Conservation (phyloP, 2,113 vertebrate genomes). For the Chiloscyllium plagiosum region DNA sequence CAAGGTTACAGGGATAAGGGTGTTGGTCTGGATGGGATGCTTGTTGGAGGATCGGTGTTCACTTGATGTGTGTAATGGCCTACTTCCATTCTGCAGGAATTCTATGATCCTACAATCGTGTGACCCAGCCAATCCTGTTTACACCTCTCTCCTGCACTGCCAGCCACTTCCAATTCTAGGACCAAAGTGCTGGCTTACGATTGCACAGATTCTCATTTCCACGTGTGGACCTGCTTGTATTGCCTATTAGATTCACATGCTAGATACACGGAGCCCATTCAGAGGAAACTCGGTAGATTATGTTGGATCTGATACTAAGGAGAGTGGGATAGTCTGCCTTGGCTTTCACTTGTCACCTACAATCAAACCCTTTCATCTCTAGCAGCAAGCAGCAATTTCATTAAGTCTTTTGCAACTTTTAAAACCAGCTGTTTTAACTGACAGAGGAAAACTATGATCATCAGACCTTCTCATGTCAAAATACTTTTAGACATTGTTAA, state of each 20-base stretch:
- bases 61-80: too few relatives aligned
- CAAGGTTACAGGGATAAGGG: too few relatives aligned
- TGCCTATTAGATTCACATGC: not conserved
- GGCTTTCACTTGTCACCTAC: too few relatives aligned
- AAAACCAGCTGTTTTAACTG: not conserved
- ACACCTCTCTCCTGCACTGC: not conserved
- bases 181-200: not conserved
- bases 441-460: too few relatives aligned
- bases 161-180: not conserved
- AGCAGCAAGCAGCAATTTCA: not conserved
- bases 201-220: not conserved
- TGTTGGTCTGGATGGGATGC: too few relatives aligned
- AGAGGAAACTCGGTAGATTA: not conserved
- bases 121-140: not conserved
- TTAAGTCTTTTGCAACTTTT: not conserved
- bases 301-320: not conserved
- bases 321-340: not conserved
- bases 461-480: not conserved
- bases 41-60: too few relatives aligned
- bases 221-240: not conserved
- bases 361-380: not conserved
- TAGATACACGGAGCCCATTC: not conserved
- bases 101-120: not conserved
- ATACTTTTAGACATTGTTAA: not conserved
- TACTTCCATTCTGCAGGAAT: too few relatives aligned